Evolutionary conservation across 2,888 invertebrate species (phyloP).

Genomic region (Cylindroiulus punctatus): DNA sequence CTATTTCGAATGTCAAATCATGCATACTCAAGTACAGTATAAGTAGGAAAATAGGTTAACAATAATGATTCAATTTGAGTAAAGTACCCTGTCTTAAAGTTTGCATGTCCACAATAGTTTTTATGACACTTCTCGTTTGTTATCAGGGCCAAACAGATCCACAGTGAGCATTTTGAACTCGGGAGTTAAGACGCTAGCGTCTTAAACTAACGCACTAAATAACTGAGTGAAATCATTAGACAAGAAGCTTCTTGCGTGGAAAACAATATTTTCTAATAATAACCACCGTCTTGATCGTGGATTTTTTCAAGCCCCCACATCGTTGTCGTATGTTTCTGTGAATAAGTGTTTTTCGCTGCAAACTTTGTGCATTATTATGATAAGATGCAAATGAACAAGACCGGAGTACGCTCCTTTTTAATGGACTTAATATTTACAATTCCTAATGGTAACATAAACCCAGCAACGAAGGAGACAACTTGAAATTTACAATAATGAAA

Average conservation of each 20-base stretch:
- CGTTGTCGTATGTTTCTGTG: conserved; percentile 22
- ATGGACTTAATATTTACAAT: conserved; percentile 57
- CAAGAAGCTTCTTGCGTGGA: conserved; percentile 46
- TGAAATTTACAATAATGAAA: conserved; percentile 57
- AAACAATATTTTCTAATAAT: conserved; percentile 47
- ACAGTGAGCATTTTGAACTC: background rate
- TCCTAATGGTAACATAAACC: conserved; percentile 57
- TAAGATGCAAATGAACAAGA: conserved; percentile 36
- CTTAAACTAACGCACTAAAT: conserved; percentile 42
- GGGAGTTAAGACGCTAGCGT: conserved; percentile 10
- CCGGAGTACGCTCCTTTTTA: conserved; percentile 51
- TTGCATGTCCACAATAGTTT: no score
- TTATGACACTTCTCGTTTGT: background rate
- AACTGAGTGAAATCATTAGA: conserved; percentile 46
- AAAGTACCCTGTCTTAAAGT: no score
- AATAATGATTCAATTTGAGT: no score
- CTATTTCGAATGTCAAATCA: no score
- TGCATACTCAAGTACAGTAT: no score
- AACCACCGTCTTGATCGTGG: conserved; percentile 7
- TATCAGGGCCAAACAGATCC: background rate
- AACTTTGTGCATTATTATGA: background rate
- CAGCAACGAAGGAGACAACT: conserved; percentile 55
- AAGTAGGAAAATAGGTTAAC: no score
- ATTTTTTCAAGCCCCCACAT: background rate
- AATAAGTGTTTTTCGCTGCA: conserved; percentile 30